Base-by-base conservation (phyloP, 2,113 vertebrate species). In the Phalacrocorax brasilianus region DNA sequence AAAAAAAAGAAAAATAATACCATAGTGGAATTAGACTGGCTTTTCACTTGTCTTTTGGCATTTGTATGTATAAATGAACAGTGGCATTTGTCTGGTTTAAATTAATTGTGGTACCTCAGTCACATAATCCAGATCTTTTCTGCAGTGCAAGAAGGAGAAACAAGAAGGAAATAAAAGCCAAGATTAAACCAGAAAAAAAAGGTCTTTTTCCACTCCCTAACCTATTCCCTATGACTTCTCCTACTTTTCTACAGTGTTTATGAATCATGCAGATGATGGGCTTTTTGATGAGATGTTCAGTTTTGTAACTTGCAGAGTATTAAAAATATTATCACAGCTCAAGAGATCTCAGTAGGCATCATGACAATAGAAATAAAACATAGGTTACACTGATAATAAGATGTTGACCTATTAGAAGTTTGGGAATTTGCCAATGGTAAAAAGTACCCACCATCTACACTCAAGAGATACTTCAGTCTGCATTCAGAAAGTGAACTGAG, bases 401-500 rank as follows among this genome's bases (percentile, higher is more conserved):
- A 63, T 30, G 77, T 84, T 61, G 58, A 6, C 11, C 27, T 50
- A 2, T 49, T 61, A 83, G 24, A 83, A 77, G 14, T 6, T 6
- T 11, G 11, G 18, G n/a, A 28, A n/a, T n/a, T 72, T 65, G 17
- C 9, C 35, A 44, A 0, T 6, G 5, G 44, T 42, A 75, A 42
- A 33, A 81, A 28, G 8, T 21, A 27, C 8, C n/a, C 33, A 38
- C 18, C 30, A 4, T 26, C 22, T 26, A n/a, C 16, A 6, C 9
- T 30, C n/a, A 32, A 35, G 6, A 52, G 44, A 11, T 26, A 24
- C 6, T 30, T 68, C 30, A 49, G 26, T 15, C 23, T 68, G 5
- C 0, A 0, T 8, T 5, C 10, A 10, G 23, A 65, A 56, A 61
- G 5, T 3, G 9, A 71, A 42, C 2, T 3, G 4, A n/a, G 28